Conservation (phyloP, 2,113 vertebrate species). For the Sprattus sprattus region DNA sequence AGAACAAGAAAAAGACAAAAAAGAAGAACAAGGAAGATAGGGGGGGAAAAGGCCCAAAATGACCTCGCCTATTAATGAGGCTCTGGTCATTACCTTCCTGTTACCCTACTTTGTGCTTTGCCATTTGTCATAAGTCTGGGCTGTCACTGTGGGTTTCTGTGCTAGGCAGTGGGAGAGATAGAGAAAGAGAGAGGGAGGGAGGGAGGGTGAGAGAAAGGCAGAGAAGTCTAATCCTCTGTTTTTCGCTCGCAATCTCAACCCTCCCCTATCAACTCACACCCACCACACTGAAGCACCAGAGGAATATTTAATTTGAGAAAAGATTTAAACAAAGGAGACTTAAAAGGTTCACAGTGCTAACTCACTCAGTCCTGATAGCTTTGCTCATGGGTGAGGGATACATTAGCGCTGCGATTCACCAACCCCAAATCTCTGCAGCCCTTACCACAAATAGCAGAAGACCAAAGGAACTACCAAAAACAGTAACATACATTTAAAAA, state of each 20-base stretch:
- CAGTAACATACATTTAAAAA: conserved; percentile 53
- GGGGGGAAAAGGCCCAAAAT: conserved; percentile 36
- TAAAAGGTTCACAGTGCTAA: conserved; percentile 55
- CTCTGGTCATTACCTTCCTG: conserved; percentile 57
- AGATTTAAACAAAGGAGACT: conserved; percentile 63
- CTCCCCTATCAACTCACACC: conserved; percentile 30
- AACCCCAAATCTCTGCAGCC: neutral
- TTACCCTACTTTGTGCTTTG: conserved; percentile 57
- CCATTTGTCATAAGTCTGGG: conserved; percentile 62
- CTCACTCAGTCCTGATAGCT: conserved; percentile 61
- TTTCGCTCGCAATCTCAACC: neutral
- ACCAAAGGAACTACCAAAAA: neutral
- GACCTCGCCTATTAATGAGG: conserved; percentile 62
- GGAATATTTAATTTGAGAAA: conserved; percentile 65
- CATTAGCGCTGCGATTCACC: neutral
- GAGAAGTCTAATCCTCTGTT: neutral
- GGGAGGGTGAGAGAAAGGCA: neutral
- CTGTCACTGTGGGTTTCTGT: neutral
- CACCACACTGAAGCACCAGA: conserved; percentile 37
- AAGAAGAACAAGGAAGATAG: neutral
- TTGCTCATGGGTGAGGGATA: conserved; percentile 32
- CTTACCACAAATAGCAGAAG: neutral
- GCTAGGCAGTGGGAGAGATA: neutral
- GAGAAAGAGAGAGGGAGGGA: conserved; percentile 5
- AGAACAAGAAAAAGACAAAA: neutral